Percentiles rank a stretch among this genome's conserved stretches.
Conservation (phyloP, 2,113 vertebrate species). For the Gymnobelideus leadbeateri region DNA sequence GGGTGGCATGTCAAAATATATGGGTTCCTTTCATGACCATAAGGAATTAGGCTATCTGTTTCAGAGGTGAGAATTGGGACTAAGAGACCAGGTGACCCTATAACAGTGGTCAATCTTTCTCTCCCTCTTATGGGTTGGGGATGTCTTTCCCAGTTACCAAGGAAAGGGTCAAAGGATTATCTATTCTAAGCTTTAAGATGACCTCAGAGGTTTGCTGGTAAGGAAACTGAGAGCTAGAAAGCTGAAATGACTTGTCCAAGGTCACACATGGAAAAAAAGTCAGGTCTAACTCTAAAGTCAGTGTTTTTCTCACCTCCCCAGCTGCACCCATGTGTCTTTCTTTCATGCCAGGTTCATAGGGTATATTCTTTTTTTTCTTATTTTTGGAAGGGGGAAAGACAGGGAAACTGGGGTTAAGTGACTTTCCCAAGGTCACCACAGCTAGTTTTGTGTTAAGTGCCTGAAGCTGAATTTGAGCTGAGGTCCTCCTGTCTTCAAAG, state of each 20-base stretch:
- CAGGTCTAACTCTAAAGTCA: not conserved
- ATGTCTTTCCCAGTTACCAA: not conserved
- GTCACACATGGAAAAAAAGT: not conserved
- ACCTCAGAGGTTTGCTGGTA: not conserved
- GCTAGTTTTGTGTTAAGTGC: too few relatives aligned
- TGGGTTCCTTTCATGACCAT: not conserved
- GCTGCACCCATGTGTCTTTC: not conserved
- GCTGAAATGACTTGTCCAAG: not conserved
- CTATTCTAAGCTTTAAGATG: not conserved
- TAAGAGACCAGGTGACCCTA: not conserved
- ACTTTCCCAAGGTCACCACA: too few relatives aligned
- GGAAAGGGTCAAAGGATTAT: not conserved
- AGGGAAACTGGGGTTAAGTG: too few relatives aligned
- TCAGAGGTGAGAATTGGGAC: not conserved
- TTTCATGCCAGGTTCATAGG: not conserved
- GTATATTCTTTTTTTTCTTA: not conserved
- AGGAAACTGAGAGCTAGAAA: not conserved
- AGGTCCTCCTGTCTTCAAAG: too few relatives aligned
- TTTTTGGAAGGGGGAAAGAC: too few relatives aligned
- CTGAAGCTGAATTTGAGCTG: too few relatives aligned
- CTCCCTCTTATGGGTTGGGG: not conserved
- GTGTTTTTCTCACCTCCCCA: not conserved
- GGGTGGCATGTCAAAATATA: not conserved
- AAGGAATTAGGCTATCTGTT: not conserved
- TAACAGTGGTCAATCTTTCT: not conserved